Conservation (phyloP, 2,888 invertebrate species). For the Neria commutata region DNA sequence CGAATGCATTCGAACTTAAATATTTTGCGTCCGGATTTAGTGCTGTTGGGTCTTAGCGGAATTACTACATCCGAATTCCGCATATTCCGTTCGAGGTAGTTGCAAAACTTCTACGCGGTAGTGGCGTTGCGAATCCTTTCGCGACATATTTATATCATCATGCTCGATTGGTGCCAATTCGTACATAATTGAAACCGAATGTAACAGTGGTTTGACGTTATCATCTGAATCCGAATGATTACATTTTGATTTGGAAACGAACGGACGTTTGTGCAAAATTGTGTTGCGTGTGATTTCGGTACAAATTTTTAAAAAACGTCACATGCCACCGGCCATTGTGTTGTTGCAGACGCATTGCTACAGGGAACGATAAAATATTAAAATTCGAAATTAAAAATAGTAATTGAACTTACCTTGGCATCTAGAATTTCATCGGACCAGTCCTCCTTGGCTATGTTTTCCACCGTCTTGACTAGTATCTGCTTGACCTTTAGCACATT, state of each 20-base stretch:
- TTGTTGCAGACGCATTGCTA: slow-evolving; percentile 55
- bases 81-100: too few relatives aligned
- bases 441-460: slow-evolving; percentile 72
- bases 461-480: slow-evolving; percentile 74
- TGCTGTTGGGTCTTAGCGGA: too few relatives aligned
- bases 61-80: too few relatives aligned
- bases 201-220: slow-evolving; percentile 21
- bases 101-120: too few relatives aligned
- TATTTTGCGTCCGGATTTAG: too few relatives aligned
- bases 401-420: slow-evolving; percentile 65
- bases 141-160: too few relatives aligned
- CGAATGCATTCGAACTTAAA: too few relatives aligned
- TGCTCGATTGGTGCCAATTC: slow-evolving; percentile 35
- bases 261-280: slow-evolving; percentile 36
- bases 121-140: too few relatives aligned
- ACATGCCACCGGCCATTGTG: slow-evolving; percentile 52
- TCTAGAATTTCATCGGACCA: slow-evolving; percentile 72
- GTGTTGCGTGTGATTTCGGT: slow-evolving; percentile 46
- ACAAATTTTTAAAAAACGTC: slow-evolving; percentile 51
- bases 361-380: slow-evolving; percentile 2
- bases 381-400: background rate
- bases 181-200: slow-evolving; percentile 46
- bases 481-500: slow-evolving; percentile 80
- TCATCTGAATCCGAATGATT: background rate
- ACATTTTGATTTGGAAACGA: slow-evolving; percentile 7